phyloP scores from a whole-genome alignment of 2,113 vertebrate genomes.

The Probosciger aterrimus region DNA sequence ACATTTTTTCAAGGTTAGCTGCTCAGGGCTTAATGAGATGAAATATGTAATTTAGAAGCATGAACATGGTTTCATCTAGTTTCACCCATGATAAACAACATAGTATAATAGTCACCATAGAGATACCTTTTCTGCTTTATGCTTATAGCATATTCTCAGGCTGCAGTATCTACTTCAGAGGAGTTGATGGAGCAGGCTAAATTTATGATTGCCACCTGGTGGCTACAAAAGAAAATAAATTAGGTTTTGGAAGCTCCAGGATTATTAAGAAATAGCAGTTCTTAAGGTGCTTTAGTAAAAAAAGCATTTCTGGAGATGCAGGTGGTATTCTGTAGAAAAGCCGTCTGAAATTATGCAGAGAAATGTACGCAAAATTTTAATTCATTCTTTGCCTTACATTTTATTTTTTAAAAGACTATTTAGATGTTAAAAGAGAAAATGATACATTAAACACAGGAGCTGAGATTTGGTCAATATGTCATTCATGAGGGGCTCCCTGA shows the following conservation, averaged over 20 bases:
- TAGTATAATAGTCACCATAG: slow-evolving; percentile 23
- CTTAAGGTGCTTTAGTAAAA: background rate
- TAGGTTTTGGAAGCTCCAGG: background rate
- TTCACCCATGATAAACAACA: slow-evolving; percentile 16
- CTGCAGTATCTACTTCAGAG: background rate
- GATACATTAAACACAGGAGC: background rate
- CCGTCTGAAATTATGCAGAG: background rate
- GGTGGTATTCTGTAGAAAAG: background rate
- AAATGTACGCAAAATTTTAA: background rate
- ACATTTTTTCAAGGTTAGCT: background rate
- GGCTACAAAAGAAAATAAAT: slow-evolving; percentile 23
- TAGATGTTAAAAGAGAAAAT: background rate
- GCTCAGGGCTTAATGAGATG: background rate
- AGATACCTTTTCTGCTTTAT: slow-evolving; percentile 3
- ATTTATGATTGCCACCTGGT: slow-evolving; percentile 56
- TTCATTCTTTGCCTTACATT: background rate
- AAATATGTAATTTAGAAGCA: slow-evolving; percentile 8
- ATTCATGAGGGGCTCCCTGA: rapidly evolving
- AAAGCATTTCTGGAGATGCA: background rate
- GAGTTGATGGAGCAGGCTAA: background rate
- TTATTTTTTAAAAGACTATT: background rate
- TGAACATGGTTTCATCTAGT: background rate
- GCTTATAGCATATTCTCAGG: background rate
- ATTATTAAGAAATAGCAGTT: background rate
- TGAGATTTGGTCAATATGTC: background rate